These are phyloP conservation scores for Nephila pilipes DNA, from an alignment of 1,140 invertebrate genomes.

Conservation along the genomic window DNA sequence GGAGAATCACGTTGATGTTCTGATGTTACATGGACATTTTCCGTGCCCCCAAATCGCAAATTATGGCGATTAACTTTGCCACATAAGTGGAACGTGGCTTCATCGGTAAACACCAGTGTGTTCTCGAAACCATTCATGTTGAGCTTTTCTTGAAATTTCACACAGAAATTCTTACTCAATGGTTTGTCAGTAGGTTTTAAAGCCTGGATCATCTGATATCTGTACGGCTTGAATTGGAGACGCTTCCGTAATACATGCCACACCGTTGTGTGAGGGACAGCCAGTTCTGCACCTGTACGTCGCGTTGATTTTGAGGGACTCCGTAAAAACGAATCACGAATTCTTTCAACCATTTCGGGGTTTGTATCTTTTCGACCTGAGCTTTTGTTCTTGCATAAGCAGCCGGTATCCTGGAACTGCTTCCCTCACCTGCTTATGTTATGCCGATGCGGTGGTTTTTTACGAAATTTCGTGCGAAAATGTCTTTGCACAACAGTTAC, in stretches of 20 bases:
- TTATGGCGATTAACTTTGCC: conserved; percentile 56
- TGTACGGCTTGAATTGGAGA: background rate
- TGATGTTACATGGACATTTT: conserved; percentile 42
- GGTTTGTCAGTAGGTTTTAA: no score
- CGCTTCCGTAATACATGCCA: background rate
- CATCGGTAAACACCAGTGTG: conserved; percentile 60
- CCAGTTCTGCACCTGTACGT: background rate
- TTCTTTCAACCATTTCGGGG: background rate
- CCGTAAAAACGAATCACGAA: background rate
- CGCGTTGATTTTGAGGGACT: background rate
- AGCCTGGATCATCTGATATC: no score
- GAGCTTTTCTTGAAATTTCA: conserved; percentile 9
- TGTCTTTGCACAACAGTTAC: background rate
- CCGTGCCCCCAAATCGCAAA: conserved; percentile 33
- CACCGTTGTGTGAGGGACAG: no score
- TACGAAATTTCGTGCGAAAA: background rate
- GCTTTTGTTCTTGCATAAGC: conserved; percentile 29
- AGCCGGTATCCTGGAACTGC: conserved; percentile 17
- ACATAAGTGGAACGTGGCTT: conserved; percentile 58
- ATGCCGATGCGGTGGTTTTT: background rate
- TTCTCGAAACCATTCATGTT: conserved; percentile 3
- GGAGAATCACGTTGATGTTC: conserved; percentile 52
- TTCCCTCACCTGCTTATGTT: conserved; percentile 13
- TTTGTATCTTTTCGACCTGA: background rate
- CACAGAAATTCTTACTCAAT: conserved; percentile 42